These are phyloP conservation scores for Meandrina meandrites DNA, from an alignment of 92 coral and sea anemone genomes.

Conservation along the genomic window DNA sequence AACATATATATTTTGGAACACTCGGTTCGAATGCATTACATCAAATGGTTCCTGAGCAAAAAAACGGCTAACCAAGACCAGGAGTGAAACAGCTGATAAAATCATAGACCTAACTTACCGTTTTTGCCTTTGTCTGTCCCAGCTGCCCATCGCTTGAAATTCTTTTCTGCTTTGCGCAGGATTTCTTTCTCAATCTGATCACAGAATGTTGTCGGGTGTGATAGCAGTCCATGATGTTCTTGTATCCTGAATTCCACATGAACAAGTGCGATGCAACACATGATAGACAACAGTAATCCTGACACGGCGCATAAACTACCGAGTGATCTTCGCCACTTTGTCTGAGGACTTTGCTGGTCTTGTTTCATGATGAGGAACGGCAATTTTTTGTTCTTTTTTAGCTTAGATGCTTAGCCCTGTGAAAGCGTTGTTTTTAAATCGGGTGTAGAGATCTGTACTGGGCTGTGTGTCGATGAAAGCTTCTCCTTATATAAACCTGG, in stretches of 20 bases:
- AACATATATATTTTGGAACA: too few species aligned
- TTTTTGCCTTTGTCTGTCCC: neutral
- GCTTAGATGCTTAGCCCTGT: neutral
- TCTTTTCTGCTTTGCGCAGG: conserved; percentile 2
- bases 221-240: conserved; percentile 7
- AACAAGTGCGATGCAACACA: conserved; percentile 2
- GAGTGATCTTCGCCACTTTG: neutral
- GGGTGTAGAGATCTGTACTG: neutral
- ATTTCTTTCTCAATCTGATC: conserved; percentile 17
- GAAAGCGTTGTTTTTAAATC: neutral
- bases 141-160: neutral
- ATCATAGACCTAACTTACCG: neutral
- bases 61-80: neutral
- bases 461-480: neutral
- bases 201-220: conserved; percentile 1
- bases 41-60: too few species aligned
- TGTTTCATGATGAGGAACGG: neutral
- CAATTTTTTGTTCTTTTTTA: neutral
- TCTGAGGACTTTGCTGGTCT: neutral
- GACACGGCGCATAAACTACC: neutral
- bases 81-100: neutral
- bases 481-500: too few species aligned
- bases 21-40: too few species aligned
- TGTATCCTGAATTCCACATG: conserved; percentile 2
- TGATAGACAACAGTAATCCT: conserved; percentile 5